Evolutionary conservation across 2,113 vertebrate species (phyloP).

Genomic region (Dipodomys spectabilis): DNA sequence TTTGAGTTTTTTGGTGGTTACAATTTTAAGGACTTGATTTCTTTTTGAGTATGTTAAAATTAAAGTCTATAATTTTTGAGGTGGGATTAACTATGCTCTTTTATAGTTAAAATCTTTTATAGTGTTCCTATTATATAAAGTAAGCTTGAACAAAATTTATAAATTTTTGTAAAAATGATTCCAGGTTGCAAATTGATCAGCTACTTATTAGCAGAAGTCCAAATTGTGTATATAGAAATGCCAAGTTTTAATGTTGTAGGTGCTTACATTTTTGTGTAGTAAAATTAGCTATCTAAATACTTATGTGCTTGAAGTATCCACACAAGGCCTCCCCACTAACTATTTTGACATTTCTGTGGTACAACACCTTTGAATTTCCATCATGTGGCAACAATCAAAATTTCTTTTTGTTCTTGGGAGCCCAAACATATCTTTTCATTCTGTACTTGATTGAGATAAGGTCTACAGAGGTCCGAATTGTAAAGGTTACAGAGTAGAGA

Average conservation of each 20-base stretch:
- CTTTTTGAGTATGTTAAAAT: conserved; percentile 33
- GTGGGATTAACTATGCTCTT: background rate
- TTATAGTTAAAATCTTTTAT: background rate
- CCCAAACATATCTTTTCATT: background rate
- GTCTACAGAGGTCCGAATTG: background rate
- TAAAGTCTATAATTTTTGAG: background rate
- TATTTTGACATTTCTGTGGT: background rate
- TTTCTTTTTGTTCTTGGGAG: background rate
- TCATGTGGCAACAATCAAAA: background rate
- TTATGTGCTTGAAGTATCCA: background rate
- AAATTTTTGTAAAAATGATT: conserved; percentile 25
- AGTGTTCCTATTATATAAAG: background rate
- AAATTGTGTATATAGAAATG: background rate
- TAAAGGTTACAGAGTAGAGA: background rate
- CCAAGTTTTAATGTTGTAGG: conserved; percentile 16
- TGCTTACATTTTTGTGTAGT: conserved; percentile 34
- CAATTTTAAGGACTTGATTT: background rate
- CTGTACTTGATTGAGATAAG: background rate
- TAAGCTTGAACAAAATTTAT: background rate
- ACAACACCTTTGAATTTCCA: background rate
- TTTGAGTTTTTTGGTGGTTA: background rate
- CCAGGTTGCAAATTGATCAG: background rate
- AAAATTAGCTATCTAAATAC: background rate
- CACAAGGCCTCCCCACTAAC: background rate
- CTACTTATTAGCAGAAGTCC: background rate